Evolutionary conservation across 1,140 invertebrate species (phyloP).

Genomic region (Olivierus martensii): DNA sequence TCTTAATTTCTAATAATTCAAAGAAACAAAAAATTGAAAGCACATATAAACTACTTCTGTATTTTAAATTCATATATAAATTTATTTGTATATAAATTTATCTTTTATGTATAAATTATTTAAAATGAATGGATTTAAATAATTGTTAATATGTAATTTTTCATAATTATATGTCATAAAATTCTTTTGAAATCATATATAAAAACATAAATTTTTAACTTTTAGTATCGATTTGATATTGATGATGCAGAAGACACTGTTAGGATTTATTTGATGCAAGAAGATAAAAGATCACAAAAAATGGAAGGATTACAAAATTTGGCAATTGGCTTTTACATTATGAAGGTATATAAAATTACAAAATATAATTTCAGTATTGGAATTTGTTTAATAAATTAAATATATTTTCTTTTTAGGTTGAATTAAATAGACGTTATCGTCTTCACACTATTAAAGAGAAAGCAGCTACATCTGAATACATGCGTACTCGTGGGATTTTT

Average conservation of each 20-base stretch:
- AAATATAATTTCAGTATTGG: neutral
- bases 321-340: conserved; percentile 42
- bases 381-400: too few species aligned
- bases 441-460: conserved; percentile 36
- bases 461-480: conserved; percentile 37
- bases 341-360: conserved; percentile 33
- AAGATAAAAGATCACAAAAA: conserved; percentile 27
- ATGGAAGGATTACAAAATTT: conserved; percentile 28
- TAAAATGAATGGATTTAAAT: too few species aligned
- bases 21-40: too few species aligned
- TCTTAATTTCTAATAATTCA: too few species aligned
- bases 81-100: too few species aligned
- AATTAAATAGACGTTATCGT: conserved; percentile 42
- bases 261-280: conserved; percentile 43
- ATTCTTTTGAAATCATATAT: too few species aligned
- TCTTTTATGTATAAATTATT: too few species aligned
- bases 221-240: conserved; percentile 41
- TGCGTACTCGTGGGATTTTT: conserved; percentile 39
- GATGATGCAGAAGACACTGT: conserved; percentile 37
- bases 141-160: too few species aligned
- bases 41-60: too few species aligned
- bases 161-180: too few species aligned
- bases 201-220: conserved; percentile 7
- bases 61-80: too few species aligned
- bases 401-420: conserved; percentile 39